These are phyloP conservation scores for Hermetia illucens DNA, from an alignment of 1,140 invertebrate genomes.

Conservation along the genomic window DNA sequence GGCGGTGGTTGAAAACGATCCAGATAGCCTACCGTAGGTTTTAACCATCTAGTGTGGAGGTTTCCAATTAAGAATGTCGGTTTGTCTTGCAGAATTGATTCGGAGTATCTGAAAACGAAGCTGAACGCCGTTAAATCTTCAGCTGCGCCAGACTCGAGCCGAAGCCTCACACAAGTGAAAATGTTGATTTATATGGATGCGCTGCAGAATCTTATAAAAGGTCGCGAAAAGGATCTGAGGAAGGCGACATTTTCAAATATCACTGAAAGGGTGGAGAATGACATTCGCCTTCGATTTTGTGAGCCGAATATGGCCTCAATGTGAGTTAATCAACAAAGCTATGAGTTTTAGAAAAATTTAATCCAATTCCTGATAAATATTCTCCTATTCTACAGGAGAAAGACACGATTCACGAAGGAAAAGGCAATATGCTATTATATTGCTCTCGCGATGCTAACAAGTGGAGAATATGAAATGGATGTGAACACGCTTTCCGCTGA, in stretches of 20 bases:
- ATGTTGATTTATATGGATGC: constrained; percentile 27
- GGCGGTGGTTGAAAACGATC: constrained; percentile 12
- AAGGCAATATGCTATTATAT: constrained; percentile 26
- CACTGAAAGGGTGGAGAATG: constrained; percentile 25
- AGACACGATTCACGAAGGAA: constrained; percentile 18
- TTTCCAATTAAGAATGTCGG: no score
- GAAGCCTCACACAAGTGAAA: constrained; percentile 7
- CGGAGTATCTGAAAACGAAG: not conserved
- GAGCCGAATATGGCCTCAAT: constrained; percentile 16
- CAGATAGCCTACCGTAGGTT: constrained; percentile 17
- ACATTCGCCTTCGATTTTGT: constrained; percentile 20
- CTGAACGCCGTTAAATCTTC: not conserved
- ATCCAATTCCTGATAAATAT: no score
- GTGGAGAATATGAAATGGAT: constrained; percentile 18
- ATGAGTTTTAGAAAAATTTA: not conserved
- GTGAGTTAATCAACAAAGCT: no score
- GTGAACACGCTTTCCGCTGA: constrained; percentile 13
- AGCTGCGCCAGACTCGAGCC: not conserved
- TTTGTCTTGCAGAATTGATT: not conserved
- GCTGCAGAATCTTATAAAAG: constrained; percentile 16
- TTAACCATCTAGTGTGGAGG: no score
- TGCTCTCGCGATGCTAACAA: constrained; percentile 19
- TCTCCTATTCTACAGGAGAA: constrained; percentile 8
- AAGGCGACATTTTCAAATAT: constrained; percentile 17
- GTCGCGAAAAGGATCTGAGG: constrained; percentile 17